Percentiles rank a stretch among this genome's conserved stretches.
Conservation (phyloP, 1,140 invertebrate species). For the Saccostrea echinata region DNA sequence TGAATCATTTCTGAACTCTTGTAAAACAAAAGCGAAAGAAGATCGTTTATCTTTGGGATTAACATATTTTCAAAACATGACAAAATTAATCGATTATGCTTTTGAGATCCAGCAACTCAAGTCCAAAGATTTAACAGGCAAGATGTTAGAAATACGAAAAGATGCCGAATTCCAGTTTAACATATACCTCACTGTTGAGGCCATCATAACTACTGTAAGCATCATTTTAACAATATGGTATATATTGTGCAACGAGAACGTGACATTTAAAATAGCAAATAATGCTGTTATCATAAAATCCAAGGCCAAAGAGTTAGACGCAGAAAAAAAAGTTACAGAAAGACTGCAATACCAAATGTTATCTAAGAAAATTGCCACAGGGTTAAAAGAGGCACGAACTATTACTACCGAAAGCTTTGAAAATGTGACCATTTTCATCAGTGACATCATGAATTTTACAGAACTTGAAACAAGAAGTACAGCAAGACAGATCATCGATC, state of each 20-base stretch:
- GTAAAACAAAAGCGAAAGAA: not conserved
- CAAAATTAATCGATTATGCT: slow-evolving; percentile 32
- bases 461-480: slow-evolving; percentile 89
- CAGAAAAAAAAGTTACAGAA: slow-evolving; percentile 65
- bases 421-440: slow-evolving; percentile 87
- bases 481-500: slow-evolving; percentile 80
- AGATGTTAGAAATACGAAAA: not conserved
- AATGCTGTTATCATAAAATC: slow-evolving; percentile 22
- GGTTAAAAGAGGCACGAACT: slow-evolving; percentile 52
- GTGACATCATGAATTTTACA: slow-evolving; percentile 91
- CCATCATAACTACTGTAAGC: not conserved
- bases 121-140: not conserved
- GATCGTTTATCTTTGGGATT: not conserved
- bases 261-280: slow-evolving; percentile 36
- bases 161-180: slow-evolving; percentile 3
- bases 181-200: not conserved
- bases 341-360: slow-evolving; percentile 70
- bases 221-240: slow-evolving; percentile 38
- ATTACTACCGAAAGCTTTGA: slow-evolving; percentile 63
- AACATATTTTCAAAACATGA: slow-evolving; percentile 47
- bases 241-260: slow-evolving; percentile 23
- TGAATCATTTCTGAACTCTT: not conserved
- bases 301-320: slow-evolving; percentile 60
- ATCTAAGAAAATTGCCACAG: slow-evolving; percentile 63
- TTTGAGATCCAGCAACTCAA: not conserved